A percentile compares a stretch with the other conserved stretches of the same genome.
phyloP scores from a whole-genome alignment of 2,888 invertebrate species.

The Branchellion lobata region DNA sequence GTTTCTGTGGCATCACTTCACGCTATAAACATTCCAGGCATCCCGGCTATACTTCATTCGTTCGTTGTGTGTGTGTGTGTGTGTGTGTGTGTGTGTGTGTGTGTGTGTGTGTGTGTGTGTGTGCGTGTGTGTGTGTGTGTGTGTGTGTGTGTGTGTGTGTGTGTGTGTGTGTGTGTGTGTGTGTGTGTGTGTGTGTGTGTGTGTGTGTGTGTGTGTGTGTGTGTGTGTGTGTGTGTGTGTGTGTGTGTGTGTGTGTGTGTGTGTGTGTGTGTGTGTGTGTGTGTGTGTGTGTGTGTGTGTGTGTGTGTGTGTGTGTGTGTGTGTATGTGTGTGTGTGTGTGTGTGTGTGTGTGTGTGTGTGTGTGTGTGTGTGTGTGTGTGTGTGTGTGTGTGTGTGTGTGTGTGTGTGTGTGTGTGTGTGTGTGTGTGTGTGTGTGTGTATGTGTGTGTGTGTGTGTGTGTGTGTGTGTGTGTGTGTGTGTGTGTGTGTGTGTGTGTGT shows the following conservation, averaged over 20 bases:
- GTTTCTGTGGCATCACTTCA: too few species aligned
- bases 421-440: slow-evolving; percentile 34
- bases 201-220: slow-evolving; percentile 32
- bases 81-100: too few species aligned
- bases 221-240: slow-evolving; percentile 30
- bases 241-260: slow-evolving; percentile 32
- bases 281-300: slow-evolving; percentile 22
- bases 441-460: slow-evolving; percentile 26
- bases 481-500: slow-evolving; percentile 23
- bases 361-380: slow-evolving; percentile 22
- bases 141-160: too few species aligned
- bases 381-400: slow-evolving; percentile 35
- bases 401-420: slow-evolving; percentile 33
- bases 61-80: too few species aligned
- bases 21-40: too few species aligned
- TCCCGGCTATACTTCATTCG: too few species aligned
- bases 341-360: slow-evolving; percentile 25
- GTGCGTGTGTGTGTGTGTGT: too few species aligned
- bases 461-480: slow-evolving; percentile 23
- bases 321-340: slow-evolving; percentile 14
- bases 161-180: too few species aligned
- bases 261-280: slow-evolving; percentile 31
- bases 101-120: too few species aligned
- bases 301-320: slow-evolving; percentile 33
- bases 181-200: too few species aligned